Conservation (phyloP, 1,140 invertebrate genomes). For the Vollenhovia emeryi region DNA sequence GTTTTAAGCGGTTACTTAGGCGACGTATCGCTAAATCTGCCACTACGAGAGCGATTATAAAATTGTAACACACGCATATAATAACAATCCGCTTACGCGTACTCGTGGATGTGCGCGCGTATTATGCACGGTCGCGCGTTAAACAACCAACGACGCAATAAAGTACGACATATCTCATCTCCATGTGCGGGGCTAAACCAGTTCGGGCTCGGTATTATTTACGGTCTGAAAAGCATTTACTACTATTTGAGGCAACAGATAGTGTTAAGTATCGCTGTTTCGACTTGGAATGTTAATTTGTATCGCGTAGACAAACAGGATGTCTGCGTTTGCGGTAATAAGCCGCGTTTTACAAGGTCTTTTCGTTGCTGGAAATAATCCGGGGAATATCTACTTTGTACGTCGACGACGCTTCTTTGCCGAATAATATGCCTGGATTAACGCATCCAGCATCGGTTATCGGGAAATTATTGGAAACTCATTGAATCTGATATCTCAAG, state of each 20-base stretch:
- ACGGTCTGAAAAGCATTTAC: slow-evolving; percentile 19
- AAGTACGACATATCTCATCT: slow-evolving; percentile 36
- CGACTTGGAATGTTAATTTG: slow-evolving; percentile 32
- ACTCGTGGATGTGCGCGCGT: background rate
- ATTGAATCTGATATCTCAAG: background rate
- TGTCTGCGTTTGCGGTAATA: slow-evolving; percentile 21
- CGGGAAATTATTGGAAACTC: background rate
- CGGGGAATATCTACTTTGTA: background rate
- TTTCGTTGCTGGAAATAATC: background rate
- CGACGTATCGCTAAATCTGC: background rate
- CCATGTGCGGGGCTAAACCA: background rate
- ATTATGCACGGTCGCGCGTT: slow-evolving; percentile 4
- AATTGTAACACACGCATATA: slow-evolving; percentile 8
- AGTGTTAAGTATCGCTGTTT: slow-evolving; percentile 14
- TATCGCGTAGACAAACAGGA: slow-evolving; percentile 4
- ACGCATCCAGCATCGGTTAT: background rate
- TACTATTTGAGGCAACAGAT: slow-evolving; percentile 22
- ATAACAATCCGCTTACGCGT: slow-evolving; percentile 29
- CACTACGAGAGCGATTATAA: background rate
- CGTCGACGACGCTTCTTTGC: background rate
- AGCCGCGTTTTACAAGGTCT: background rate
- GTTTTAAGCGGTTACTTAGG: background rate
- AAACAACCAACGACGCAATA: slow-evolving; percentile 23
- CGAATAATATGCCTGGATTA: background rate
- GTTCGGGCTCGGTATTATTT: slow-evolving; percentile 18